Conservation (phyloP, 1,140 invertebrate genomes). For the Rhagoletis zephyria region DNA sequence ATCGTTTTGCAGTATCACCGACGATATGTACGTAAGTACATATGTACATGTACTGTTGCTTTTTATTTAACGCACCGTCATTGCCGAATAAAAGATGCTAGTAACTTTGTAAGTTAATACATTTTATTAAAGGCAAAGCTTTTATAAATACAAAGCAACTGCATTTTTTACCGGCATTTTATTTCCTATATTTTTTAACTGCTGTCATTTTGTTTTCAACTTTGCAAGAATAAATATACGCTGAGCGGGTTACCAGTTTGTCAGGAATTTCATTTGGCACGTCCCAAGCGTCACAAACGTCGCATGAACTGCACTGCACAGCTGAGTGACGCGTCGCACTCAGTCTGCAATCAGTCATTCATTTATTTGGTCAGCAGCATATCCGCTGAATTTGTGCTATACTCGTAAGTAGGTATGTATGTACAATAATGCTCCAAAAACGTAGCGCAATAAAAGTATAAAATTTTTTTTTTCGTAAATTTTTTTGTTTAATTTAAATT, state of each 20-base stretch:
- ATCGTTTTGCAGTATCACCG: too few species aligned
- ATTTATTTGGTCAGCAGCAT: neutral
- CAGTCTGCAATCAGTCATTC: conserved; percentile 21
- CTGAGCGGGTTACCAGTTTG: neutral
- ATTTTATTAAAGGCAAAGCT: neutral
- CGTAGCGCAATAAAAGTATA: neutral
- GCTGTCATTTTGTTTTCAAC: neutral
- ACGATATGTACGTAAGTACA: too few species aligned
- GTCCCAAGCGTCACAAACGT: neutral
- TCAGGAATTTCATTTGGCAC: conserved; percentile 39
- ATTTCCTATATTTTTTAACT: neutral
- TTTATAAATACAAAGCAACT: neutral
- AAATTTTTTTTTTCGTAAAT: neutral
- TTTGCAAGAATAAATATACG: neutral
- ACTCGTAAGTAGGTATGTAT: too few species aligned
- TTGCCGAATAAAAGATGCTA: too few species aligned
- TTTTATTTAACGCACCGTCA: too few species aligned
- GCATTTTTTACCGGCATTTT: neutral
- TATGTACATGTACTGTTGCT: too few species aligned
- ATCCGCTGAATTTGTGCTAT: neutral
- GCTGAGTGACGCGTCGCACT: neutral
- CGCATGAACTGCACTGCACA: neutral
- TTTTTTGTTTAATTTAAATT: neutral
- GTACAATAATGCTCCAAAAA: neutral
- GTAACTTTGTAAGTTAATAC: too few species aligned